These are phyloP conservation scores for Acridotheres tristis DNA, from an alignment of 2,797 vertebrate genomes.

Conservation along the genomic window DNA sequence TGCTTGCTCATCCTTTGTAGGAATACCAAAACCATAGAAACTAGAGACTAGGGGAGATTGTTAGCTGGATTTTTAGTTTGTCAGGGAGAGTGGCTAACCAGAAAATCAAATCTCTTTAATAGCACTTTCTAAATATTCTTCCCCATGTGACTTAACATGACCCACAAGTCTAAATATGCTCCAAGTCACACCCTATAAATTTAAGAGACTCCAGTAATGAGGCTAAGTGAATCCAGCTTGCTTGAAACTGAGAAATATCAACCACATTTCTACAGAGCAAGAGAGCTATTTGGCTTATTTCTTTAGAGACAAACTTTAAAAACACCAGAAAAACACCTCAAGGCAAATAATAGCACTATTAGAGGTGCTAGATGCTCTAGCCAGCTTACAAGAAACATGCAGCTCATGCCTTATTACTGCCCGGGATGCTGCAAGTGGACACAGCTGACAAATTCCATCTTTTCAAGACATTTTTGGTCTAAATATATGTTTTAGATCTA, in stretches of 20 bases:
- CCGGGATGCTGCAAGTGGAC: background rate
- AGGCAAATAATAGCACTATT: background rate
- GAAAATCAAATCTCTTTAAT: background rate
- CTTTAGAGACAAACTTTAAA: background rate
- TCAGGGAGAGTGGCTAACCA: background rate
- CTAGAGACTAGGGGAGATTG: fast-evolving
- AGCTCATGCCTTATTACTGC: background rate
- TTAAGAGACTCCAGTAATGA: background rate
- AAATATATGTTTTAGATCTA: background rate
- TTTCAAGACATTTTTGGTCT: background rate
- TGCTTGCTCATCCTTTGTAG: background rate
- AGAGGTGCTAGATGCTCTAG: background rate
- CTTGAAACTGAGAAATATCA: background rate
- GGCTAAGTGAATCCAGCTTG: background rate
- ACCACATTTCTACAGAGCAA: background rate
- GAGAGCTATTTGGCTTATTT: background rate
- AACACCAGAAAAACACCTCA: background rate
- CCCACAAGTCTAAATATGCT: background rate
- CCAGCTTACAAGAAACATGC: background rate
- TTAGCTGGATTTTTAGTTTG: background rate
- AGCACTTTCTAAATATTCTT: background rate
- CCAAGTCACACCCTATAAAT: background rate
- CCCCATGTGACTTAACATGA: background rate
- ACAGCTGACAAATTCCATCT: background rate
- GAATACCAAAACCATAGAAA: background rate